Percentiles rank a stretch among this genome's conserved stretches.
phyloP scores from a whole-genome alignment of 1,140 invertebrate genomes.

The Brachionus koreanus region DNA sequence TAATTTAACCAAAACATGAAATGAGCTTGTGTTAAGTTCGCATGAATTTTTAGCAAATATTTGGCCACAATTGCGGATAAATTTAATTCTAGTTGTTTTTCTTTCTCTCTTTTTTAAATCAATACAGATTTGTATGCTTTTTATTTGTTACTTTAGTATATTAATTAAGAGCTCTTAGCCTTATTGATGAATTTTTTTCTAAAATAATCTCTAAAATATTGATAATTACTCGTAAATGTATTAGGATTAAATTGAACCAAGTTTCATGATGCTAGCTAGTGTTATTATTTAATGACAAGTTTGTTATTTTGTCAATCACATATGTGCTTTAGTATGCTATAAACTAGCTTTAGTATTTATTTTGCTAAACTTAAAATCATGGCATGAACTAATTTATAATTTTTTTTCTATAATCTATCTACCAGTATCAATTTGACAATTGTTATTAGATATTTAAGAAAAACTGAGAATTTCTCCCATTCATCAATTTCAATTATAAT shows the following conservation, averaged over 20 bases:
- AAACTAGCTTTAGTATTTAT: not conserved
- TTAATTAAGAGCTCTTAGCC: not conserved
- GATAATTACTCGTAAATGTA: not conserved
- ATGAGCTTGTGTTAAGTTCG: not conserved
- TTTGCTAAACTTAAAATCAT: too few relatives aligned
- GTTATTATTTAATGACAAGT: not conserved
- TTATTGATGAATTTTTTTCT: not conserved
- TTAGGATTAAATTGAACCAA: not conserved
- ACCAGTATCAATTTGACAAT: too few relatives aligned
- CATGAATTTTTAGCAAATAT: not conserved
- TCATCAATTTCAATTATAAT: too few relatives aligned
- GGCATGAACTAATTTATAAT: too few relatives aligned
- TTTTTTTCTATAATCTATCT: too few relatives aligned
- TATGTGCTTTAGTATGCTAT: not conserved
- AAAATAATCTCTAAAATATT: not conserved
- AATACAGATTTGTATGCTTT: not conserved
- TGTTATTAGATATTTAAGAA: too few relatives aligned
- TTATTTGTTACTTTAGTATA: not conserved
- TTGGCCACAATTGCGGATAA: not conserved
- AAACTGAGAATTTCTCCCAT: too few relatives aligned
- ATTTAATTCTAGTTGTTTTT: not conserved
- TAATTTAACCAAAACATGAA: not conserved
- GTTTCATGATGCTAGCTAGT: not conserved
- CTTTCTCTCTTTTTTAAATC: not conserved
- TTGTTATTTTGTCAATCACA: not conserved